phyloP scores from a whole-genome alignment of 2,113 vertebrate genomes.

The Chloroceryle aenea region DNA sequence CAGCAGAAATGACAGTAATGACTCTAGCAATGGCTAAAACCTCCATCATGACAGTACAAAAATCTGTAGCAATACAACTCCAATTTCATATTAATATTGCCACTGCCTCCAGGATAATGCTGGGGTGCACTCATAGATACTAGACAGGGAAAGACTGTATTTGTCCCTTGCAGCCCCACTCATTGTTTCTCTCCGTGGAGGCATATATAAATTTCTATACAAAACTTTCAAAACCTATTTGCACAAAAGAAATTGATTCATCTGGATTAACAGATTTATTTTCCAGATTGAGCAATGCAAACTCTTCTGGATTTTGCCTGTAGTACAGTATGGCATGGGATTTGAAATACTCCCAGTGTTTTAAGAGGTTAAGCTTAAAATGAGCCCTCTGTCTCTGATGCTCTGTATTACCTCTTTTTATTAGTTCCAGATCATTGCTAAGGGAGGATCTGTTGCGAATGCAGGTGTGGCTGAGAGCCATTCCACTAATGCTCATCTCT shows the following conservation, averaged over 20 bases:
- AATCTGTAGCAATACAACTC: neutral
- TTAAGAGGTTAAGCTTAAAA: neutral
- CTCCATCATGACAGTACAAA: neutral
- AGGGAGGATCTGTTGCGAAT: neutral
- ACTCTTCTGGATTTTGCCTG: neutral
- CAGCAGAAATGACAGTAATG: neutral
- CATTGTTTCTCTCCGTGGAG: neutral
- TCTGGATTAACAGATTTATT: neutral
- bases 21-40: neutral
- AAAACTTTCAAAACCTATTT: neutral
- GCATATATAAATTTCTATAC: neutral
- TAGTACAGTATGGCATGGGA: neutral
- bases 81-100: neutral
- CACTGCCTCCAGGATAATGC: neutral
- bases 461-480: neutral
- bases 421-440: neutral
- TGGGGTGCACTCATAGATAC: neutral
- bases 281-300: neutral
- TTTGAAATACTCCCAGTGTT: neutral
- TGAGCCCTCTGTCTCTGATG: neutral
- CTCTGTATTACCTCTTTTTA: neutral
- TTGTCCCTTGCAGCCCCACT: neutral
- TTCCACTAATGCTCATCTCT: neutral
- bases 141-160: neutral
- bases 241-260: neutral